These are phyloP conservation scores for Anarrhichthys ocellatus DNA, from an alignment of 2,113 vertebrate species.

Conservation along the genomic window DNA sequence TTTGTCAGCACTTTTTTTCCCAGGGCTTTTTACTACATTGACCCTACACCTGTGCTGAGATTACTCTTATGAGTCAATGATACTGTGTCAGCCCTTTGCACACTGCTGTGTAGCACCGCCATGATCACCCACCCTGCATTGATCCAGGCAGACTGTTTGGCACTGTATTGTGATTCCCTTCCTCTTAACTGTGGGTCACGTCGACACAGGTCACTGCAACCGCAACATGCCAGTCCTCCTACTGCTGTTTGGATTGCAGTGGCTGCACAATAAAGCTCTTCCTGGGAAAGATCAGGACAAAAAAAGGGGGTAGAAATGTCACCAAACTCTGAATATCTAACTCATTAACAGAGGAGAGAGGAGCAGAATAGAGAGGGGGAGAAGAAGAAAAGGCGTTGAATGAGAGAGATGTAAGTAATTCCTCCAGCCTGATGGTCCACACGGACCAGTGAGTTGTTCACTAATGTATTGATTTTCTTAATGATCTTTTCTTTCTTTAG, in stretches of 20 bases:
- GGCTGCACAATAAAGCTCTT: slow-evolving; percentile 10
- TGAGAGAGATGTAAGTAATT: slow-evolving; percentile 69
- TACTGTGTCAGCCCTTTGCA: background rate
- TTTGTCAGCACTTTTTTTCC: background rate
- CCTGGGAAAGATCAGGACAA: background rate
- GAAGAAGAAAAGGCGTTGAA: slow-evolving; percentile 40
- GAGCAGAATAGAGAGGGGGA: slow-evolving; percentile 16
- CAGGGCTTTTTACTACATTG: background rate
- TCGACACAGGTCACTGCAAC: slow-evolving; percentile 75
- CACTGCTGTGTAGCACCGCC: background rate
- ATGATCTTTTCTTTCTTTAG: slow-evolving; percentile 47
- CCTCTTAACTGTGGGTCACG: slow-evolving; percentile 48
- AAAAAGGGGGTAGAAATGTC: slow-evolving; percentile 6
- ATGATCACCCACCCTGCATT: slow-evolving; percentile 6
- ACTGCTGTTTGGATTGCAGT: slow-evolving; percentile 56
- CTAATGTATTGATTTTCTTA: slow-evolving; percentile 71
- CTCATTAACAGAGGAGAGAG: slow-evolving; percentile 27
- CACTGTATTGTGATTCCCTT: background rate
- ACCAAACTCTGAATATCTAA: slow-evolving; percentile 10
- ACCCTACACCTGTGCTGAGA: background rate
- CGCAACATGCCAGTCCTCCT: slow-evolving; percentile 48
- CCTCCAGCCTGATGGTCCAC: slow-evolving; percentile 37
- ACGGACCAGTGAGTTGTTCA: slow-evolving; percentile 55
- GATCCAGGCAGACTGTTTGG: slow-evolving; percentile 51
- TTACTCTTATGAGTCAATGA: background rate